Evolutionary conservation across 1,140 invertebrate species (phyloP), one percentile per base, ranked within the genome.

Genomic region (Panulirus ornatus): DNA sequence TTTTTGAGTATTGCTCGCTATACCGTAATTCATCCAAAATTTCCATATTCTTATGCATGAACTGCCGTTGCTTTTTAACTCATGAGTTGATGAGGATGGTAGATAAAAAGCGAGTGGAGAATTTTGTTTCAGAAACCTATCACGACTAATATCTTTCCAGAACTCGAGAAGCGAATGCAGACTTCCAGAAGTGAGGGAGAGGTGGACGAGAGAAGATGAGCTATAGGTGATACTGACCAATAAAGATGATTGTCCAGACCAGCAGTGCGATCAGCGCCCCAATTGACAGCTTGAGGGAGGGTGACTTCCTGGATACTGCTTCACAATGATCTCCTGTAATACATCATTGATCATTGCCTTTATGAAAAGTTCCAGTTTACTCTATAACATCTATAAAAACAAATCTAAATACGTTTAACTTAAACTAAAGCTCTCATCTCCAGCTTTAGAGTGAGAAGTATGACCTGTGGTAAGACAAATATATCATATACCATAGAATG

Each of bases 301-400:
- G 16, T 30, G 34, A 5, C 5, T 36, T 40, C 30, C 40, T 36
- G 2, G 34, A 19, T 16, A 34, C 27, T 6, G 8, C 40, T 34
- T 75, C 71, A 75, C 71, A 75, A 11, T 75, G 71, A 14, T 75
- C 71, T 5, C 71, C 71, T 75, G 71, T 8, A 75, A 75, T 2
- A 38, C 14, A 30, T 22, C 16, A n/a, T 22, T 30, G 11, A 36
- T 16, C 16, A 27, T 71, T 16, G 27, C 1, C 11, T 71, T 27
- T 71, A 22, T 16, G 11, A 71, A 9, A 22, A 27, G 11, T 22
- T 71, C 5, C 27, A 71, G 11, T 5, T 22, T 22, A 22, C 9
- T 11, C 27, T 71, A 11, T 16, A 11, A 36, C 6, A 11, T 0
- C 6, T 6, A 30, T 8, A 0, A 3, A 71, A 30, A 9, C 27